Percentiles rank a stretch among this genome's conserved stretches.
These are phyloP conservation scores for Gallinago jamesoni DNA, from an alignment of 2,113 vertebrate species.

Conservation along the genomic window DNA sequence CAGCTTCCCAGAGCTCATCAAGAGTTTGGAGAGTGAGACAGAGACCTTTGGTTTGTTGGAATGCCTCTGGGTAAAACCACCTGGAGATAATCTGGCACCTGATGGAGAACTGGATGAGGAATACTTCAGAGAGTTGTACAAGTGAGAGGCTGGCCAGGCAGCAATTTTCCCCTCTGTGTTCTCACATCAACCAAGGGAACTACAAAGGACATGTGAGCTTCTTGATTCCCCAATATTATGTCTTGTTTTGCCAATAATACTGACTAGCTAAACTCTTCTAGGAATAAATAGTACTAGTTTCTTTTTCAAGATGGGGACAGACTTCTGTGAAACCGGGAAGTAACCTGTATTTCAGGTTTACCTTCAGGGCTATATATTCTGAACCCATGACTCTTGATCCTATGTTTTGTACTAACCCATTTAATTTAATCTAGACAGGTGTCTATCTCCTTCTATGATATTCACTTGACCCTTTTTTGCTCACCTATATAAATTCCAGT, in stretches of 20 bases:
- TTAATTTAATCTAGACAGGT: conserved; percentile 7
- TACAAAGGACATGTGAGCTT: not conserved
- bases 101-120: not conserved
- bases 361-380: not conserved
- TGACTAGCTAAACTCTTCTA: not conserved
- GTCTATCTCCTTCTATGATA: not conserved
- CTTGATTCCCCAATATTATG: not conserved
- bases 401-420: not conserved
- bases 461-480: conserved; percentile 28
- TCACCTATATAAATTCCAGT: conserved; percentile 38
- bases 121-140: not conserved
- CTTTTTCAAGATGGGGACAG: not conserved
- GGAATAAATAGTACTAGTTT: not conserved
- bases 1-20: not conserved
- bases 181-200: not conserved
- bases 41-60: not conserved
- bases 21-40: not conserved
- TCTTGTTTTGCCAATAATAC: not conserved
- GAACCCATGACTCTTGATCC: not conserved
- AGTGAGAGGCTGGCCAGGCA: not conserved
- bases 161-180: not conserved
- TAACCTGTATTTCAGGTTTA: not conserved
- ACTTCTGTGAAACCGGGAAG: not conserved
- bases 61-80: not conserved
- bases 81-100: not conserved